A percentile compares a stretch with the other conserved stretches of the same genome.
phyloP scores from a whole-genome alignment of 1,140 invertebrate genomes.

The Ptiloglossa arizonensis region DNA sequence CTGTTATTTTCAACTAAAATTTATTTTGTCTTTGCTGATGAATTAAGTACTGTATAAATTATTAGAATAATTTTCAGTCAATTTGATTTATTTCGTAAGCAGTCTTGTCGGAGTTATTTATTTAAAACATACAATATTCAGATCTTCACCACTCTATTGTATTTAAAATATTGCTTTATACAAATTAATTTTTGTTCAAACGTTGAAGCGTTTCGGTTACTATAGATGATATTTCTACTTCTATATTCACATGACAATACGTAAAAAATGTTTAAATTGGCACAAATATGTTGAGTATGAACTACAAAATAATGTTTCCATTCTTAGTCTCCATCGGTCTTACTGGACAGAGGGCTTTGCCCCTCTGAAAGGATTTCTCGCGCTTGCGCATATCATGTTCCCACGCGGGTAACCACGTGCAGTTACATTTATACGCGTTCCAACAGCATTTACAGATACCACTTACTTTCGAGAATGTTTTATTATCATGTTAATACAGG shows the following conservation, averaged over 20 bases:
- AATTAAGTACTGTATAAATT: neutral
- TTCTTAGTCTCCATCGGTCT: slow-evolving; percentile 28
- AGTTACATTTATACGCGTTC: neutral
- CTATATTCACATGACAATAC: slow-evolving; percentile 26
- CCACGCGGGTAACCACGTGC: slow-evolving; percentile 22
- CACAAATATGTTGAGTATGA: slow-evolving; percentile 5
- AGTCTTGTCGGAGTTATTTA: slow-evolving; percentile 22
- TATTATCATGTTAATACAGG: too few relatives aligned
- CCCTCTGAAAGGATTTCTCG: neutral
- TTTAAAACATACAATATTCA: slow-evolving; percentile 10
- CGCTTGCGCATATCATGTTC: slow-evolving; percentile 25
- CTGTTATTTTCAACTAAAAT: neutral
- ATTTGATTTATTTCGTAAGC: slow-evolving; percentile 8
- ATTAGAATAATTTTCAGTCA: neutral
- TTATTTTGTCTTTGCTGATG: neutral
- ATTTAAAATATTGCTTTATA: slow-evolving; percentile 3
- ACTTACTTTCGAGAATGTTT: too few relatives aligned
- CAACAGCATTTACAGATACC: too few relatives aligned
- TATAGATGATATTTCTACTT: neutral
- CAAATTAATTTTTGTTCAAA: slow-evolving; percentile 3
- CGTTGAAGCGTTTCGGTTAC: neutral
- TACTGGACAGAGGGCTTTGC: slow-evolving; percentile 13
- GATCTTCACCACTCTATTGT: slow-evolving; percentile 14
- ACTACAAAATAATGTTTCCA: slow-evolving; percentile 35
- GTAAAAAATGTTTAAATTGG: slow-evolving; percentile 28